phyloP scores from a whole-genome alignment of 2,113 vertebrate genomes.

The Coryphaenoides rupestris region DNA sequence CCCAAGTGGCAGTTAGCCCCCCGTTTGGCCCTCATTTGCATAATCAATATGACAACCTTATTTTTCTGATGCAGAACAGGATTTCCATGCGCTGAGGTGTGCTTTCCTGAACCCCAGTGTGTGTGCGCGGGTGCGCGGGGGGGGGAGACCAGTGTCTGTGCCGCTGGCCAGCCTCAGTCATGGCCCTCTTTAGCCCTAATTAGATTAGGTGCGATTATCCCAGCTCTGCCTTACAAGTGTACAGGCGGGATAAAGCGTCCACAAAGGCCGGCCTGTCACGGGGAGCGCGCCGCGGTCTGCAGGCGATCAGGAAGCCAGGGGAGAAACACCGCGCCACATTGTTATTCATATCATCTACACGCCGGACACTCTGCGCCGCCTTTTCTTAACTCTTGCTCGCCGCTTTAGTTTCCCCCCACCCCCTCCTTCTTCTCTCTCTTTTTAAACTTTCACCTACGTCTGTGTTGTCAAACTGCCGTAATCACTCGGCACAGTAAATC shows the following conservation, averaged over 20 bases:
- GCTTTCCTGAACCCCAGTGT: constrained; percentile 43
- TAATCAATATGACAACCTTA: constrained; percentile 99
- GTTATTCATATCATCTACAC: constrained; percentile 71
- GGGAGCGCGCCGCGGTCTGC: constrained; percentile 49
- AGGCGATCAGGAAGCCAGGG: constrained; percentile 64
- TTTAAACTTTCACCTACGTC: constrained; percentile 16
- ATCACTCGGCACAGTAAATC: constrained; percentile 50
- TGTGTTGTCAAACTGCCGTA: constrained; percentile 56
- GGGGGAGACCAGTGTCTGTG: constrained; percentile 42
- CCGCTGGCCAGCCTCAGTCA: constrained; percentile 89
- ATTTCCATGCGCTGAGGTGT: constrained; percentile 88
- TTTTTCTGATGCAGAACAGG: constrained; percentile 97
- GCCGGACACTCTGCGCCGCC: neutral
- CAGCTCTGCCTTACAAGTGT: constrained; percentile 98
- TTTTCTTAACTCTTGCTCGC: constrained; percentile 37
- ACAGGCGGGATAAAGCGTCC: constrained; percentile 92
- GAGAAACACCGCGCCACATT: constrained; percentile 62
- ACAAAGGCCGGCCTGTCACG: constrained; percentile 94
- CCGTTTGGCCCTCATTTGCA: constrained; percentile 85
- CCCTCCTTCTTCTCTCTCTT: constrained; percentile 1
- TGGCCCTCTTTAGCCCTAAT: constrained; percentile 98
- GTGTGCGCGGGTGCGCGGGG: constrained; percentile 32
- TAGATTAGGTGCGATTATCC: constrained; percentile 98
- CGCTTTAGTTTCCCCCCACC: constrained; percentile 52
- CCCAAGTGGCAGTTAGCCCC: constrained; percentile 76